phyloP scores from a whole-genome alignment of 2,797 vertebrate species.

The Peromyscus eremicus region DNA sequence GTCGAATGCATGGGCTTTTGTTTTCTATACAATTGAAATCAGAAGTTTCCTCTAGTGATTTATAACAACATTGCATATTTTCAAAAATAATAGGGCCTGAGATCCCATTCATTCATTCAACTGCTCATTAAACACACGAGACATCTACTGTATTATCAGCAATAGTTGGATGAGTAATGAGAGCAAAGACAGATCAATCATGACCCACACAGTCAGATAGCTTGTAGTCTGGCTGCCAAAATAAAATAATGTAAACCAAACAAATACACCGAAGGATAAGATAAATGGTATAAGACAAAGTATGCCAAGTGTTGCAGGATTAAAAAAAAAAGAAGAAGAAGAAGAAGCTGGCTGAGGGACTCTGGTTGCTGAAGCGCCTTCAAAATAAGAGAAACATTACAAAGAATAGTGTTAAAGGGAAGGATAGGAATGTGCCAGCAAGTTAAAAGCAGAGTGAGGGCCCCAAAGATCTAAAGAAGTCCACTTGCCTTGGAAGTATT shows the following conservation, averaged over 20 bases:
- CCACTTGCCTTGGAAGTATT: background rate
- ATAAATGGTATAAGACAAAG: background rate
- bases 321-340: background rate
- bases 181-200: background rate
- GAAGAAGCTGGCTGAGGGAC: background rate
- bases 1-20: background rate
- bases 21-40: conserved; percentile 10
- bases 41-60: conserved; percentile 37
- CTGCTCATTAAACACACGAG: conserved; percentile 19
- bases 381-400: background rate
- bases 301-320: background rate
- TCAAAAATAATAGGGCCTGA: conserved; percentile 43
- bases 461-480: background rate
- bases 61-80: conserved; percentile 4
- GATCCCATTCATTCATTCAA: background rate
- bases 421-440: background rate
- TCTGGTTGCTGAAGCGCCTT: background rate
- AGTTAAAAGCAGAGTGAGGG: background rate
- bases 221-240: conserved; percentile 29
- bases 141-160: background rate
- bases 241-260: conserved; percentile 1
- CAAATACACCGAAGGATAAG: background rate
- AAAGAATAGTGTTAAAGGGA: background rate
- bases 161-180: conserved; percentile 46
- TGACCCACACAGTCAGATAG: conserved; percentile 5